Conservation (phyloP, 2,113 vertebrate species). For the mouse (Mus musculus) region DNA sequence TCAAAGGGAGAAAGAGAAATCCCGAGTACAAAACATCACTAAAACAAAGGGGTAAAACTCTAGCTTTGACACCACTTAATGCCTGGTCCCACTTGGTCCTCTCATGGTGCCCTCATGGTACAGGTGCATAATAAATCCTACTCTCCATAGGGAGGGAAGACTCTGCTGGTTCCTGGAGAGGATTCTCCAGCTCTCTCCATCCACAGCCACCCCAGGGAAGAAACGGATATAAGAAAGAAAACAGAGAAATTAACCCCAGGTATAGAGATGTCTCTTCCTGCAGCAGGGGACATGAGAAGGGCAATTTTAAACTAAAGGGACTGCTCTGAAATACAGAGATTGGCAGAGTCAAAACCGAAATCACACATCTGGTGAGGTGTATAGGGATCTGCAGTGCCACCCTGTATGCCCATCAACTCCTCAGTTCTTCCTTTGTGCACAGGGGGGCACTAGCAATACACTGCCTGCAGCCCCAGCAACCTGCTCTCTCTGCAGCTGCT, state of each 20-base stretch:
- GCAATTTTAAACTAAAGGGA: neutral
- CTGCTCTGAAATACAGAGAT: neutral
- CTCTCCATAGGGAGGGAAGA: neutral
- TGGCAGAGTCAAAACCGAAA: neutral
- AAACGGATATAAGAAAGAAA: neutral
- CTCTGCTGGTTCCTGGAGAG: neutral
- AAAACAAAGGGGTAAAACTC: neutral
- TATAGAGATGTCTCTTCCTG: neutral
- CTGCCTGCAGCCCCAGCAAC: neutral
- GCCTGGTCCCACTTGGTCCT: too few relatives aligned
- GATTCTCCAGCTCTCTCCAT: too few relatives aligned
- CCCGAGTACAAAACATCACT: neutral
- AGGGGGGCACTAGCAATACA: constrained; percentile 72
- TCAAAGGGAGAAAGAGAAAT: neutral
- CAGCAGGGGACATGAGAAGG: neutral
- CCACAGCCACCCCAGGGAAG: rapidly evolving
- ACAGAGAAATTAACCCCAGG: neutral
- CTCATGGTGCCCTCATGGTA: neutral
- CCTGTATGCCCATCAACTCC: rapidly evolving
- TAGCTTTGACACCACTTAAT: rapidly evolving
- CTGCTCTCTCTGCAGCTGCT: neutral
- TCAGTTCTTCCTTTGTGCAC: constrained; percentile 65
- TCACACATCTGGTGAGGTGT: neutral
- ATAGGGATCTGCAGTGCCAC: neutral
- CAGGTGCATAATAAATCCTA: too few relatives aligned